Evolutionary conservation across 2,797 vertebrate species (phyloP), one percentile per base, ranked within the genome.

Genomic region (Chelmon rostratus): DNA sequence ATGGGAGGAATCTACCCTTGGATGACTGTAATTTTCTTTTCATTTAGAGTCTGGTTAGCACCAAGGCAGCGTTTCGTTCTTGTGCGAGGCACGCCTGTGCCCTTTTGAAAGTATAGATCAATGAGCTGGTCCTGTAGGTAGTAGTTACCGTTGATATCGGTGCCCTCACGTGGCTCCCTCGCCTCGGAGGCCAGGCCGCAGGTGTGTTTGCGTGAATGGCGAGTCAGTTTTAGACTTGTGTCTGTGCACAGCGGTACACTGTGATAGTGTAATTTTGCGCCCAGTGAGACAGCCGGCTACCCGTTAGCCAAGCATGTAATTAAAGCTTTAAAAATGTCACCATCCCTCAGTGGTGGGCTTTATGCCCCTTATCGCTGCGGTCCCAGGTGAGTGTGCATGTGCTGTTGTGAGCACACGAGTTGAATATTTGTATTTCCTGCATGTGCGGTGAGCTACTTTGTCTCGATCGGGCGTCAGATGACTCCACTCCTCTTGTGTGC

Each of bases 271-370:
- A 85, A 93, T 94, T 94, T 92, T 89, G 80, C 59, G 49, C 76
- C 69, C 52, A 67, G 81, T 38, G 79, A 93, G 88, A 89, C 90
- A 84, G 87, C 86, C 44, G 47, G 85, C 87, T 89, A 82, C 84
- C 84, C 68, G 88, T 91, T 95, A 91, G 90, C 90, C 94, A 94
- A 94, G 93, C 92, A 91, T 95, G 93, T 95, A 94, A 96, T 96
- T 95, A 94, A 95, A 95, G 92, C 90, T 88, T 94, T 93, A 93
- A 93, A 94, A 95, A 93, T 91, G 91, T 92, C 92, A 93, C 86
- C 88, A 73, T 78, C 83, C 86, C 78, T 87, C 89, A 75, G 73
- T 56, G 82, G 83, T 76, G 79, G 87, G 86, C 89, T 93, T 92
- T 93, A 90, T 93, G 81, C 73, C 68, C 85, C 88, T 92, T 93